Evolutionary conservation across 2,113 vertebrate species (phyloP), one percentile per base, ranked within the genome.

Genomic region (Labeo rohita): DNA sequence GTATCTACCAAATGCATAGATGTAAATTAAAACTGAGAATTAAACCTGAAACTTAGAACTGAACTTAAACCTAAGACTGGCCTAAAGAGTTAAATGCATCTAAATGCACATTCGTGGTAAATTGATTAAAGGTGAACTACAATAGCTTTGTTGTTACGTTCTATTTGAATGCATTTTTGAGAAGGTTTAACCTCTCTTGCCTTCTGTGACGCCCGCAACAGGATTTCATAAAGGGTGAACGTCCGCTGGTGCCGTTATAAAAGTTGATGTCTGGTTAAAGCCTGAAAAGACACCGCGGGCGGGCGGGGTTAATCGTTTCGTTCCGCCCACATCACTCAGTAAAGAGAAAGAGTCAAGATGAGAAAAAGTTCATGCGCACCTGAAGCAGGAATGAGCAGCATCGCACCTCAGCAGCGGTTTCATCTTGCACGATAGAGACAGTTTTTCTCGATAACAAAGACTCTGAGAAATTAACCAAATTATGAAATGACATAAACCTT

Each of bases 401-500:
- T 21, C 36, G 50, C 81, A 6, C n/a, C 39, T 49, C 23, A 34
- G 70, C 16, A 73, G 16, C 70, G 2, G 18, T 47, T 73, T 34
- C 13, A 11, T 49, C 13, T 9, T 63, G 8, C 56, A 23, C 34
- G 12, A 76, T 9, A 74, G 21, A 47, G 0, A 45, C 36, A 8
- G 10, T 16, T 50, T 21, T 43, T 28, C 8, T 72, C 21, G 68
- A 72, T 43, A 43, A 18, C 66, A 39, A n/a, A 79, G 15, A 39
- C 28, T 39, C 28, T n/a, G 28, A 39, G 2, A 61, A 39, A 59
- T 80, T 49, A 80, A 43, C 16, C 9, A 11, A 84, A 84, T 45
- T 54, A 84, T 84, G 36, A 84, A 73, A 15, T 84, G 50, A 73
- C 68, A 56, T 73, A 84, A 84, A 10, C 1, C 1, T 50, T 80